These are phyloP conservation scores for Azorinus chamasolen DNA, from an alignment of 2,888 invertebrate genomes.

Conservation along the genomic window DNA sequence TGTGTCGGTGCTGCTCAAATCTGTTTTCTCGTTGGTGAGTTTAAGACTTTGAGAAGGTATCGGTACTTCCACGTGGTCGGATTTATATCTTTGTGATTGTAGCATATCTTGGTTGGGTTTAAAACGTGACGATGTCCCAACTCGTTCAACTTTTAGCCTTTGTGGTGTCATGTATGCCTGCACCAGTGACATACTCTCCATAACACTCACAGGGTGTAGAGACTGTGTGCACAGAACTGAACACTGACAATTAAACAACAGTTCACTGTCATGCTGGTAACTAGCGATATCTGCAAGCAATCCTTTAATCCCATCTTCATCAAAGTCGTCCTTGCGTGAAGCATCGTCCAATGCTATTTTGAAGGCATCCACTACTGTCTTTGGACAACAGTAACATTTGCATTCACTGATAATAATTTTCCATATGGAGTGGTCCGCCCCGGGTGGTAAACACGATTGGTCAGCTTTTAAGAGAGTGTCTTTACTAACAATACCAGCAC, in stretches of 20 bases:
- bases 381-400: background rate
- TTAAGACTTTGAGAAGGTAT: too few species aligned
- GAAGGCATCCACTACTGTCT: slow-evolving; percentile 18
- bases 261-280: background rate
- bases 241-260: slow-evolving; percentile 40
- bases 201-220: slow-evolving; percentile 45
- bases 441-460: slow-evolving; percentile 9
- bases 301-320: background rate
- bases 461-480: slow-evolving; percentile 10
- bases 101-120: too few species aligned
- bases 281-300: slow-evolving; percentile 11
- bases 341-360: slow-evolving; percentile 28
- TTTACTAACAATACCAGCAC: slow-evolving; percentile 42
- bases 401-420: slow-evolving; percentile 24
- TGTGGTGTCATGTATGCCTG: slow-evolving; percentile 73
- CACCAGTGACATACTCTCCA: slow-evolving; percentile 35
- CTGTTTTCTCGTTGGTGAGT: too few species aligned
- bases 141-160: too few species aligned
- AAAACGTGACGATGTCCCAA: too few species aligned
- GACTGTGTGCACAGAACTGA: slow-evolving; percentile 33
- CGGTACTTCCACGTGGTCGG: too few species aligned
- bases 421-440: slow-evolving; percentile 44
- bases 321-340: background rate
- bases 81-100: too few species aligned
- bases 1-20: too few species aligned